These are phyloP conservation scores for Anisognathus igniventris DNA, from an alignment of 2,797 vertebrate genomes.

Conservation along the genomic window DNA sequence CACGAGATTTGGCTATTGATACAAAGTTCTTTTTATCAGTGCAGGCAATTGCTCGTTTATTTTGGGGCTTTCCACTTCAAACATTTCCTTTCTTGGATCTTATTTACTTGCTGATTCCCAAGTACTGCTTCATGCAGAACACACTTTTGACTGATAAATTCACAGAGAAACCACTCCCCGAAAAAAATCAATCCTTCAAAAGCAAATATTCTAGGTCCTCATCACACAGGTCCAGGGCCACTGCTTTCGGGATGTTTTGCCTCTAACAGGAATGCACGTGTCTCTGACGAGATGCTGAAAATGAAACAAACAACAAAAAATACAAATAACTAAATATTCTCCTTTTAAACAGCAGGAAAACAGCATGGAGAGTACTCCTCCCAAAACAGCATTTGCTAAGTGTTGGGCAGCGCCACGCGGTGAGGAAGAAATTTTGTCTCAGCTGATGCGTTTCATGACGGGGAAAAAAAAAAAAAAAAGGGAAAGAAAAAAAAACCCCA, in stretches of 20 bases:
- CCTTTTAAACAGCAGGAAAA: not conserved
- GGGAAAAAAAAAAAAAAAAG: fast-evolving
- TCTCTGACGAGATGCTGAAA: not conserved
- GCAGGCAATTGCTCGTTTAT: not conserved
- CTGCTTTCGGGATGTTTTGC: not conserved
- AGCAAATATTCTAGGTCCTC: not conserved
- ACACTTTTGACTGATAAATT: not conserved
- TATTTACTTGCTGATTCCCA: not conserved
- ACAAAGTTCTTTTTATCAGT: not conserved
- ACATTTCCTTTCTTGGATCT: not conserved
- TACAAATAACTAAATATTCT: not conserved
- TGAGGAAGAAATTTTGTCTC: not conserved
- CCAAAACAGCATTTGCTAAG: not conserved
- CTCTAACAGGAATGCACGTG: not conserved
- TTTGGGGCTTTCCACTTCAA: not conserved
- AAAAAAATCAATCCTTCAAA: not conserved
- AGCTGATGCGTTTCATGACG: not conserved
- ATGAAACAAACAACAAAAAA: not conserved
- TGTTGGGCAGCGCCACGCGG: fast-evolving
- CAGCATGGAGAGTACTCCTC: not conserved
- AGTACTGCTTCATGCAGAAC: not conserved
- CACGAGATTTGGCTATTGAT: not conserved
- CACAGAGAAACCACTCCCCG: not conserved
- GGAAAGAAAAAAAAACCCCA: not conserved
- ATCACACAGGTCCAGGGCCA: not conserved